phyloP scores from a whole-genome alignment of 2,797 vertebrate species.

The Danio albolineatus region DNA sequence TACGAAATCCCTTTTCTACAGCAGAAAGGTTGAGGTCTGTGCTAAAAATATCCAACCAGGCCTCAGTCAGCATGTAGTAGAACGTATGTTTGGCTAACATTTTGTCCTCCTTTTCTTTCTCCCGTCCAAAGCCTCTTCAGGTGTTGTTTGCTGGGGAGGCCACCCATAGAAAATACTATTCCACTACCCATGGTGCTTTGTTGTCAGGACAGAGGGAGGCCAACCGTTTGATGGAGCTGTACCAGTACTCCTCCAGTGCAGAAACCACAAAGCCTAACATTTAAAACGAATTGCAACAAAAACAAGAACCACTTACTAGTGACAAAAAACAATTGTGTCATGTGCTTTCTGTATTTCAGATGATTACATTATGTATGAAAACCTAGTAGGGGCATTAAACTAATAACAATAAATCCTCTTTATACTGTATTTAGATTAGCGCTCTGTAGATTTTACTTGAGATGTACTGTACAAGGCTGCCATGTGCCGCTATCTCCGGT shows the following conservation, averaged over 20 bases:
- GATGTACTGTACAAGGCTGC: constrained; percentile 80
- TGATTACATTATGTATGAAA: constrained; percentile 70
- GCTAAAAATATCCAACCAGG: constrained; percentile 53
- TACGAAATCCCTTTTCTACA: constrained; percentile 50
- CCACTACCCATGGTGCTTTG: constrained; percentile 99
- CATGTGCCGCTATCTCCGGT: constrained; percentile 80
- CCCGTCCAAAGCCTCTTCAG: constrained; percentile 88
- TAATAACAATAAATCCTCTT: constrained; percentile 76
- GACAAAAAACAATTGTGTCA: constrained; percentile 73
- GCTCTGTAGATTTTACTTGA: constrained; percentile 79
- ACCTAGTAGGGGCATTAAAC: constrained; percentile 78
- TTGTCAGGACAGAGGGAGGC: constrained; percentile 98
- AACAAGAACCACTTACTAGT: constrained; percentile 83
- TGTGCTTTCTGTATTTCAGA: constrained; percentile 69
- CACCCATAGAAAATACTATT: constrained; percentile 99
- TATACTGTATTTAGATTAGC: constrained; percentile 82
- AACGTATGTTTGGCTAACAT: constrained; percentile 53
- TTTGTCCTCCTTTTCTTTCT: neutral
- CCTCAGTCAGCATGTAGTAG: constrained; percentile 19
- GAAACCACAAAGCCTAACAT: constrained; percentile 81
- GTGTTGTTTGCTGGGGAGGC: constrained; percentile 98
- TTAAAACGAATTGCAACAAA: constrained; percentile 64
- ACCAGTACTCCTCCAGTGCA: constrained; percentile 90
- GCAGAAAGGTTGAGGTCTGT: constrained; percentile 36
- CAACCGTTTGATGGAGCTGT: constrained; percentile 91